These are phyloP conservation scores for Chloroclystis v-ata DNA, from an alignment of 2,888 invertebrate genomes.

Conservation along the genomic window DNA sequence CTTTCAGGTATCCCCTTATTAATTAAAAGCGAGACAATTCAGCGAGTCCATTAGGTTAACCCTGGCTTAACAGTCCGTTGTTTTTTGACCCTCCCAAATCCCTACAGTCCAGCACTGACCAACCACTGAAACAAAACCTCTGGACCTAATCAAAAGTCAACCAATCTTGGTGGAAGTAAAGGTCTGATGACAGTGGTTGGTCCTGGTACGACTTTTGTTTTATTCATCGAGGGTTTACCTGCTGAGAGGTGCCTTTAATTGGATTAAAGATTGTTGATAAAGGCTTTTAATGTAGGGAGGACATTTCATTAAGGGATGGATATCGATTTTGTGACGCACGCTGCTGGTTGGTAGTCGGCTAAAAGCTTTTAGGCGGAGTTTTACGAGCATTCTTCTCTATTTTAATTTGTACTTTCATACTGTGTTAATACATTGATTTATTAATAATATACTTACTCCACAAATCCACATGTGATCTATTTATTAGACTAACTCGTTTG, in stretches of 20 bases:
- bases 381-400: too few species aligned
- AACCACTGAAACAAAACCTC: slow-evolving; percentile 37
- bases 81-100: slow-evolving; percentile 64
- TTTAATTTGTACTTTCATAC: too few species aligned
- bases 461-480: too few species aligned
- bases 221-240: slow-evolving; percentile 62
- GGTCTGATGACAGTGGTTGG: slow-evolving; percentile 40
- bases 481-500: too few species aligned
- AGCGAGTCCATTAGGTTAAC: slow-evolving; percentile 67
- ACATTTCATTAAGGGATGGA: slow-evolving; percentile 60
- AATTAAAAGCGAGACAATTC: slow-evolving; percentile 61
- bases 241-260: slow-evolving; percentile 65
- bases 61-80: slow-evolving; percentile 55
- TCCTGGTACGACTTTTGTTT: slow-evolving; percentile 57
- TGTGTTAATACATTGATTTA: too few species aligned
- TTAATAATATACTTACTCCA: too few species aligned
- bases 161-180: slow-evolving; percentile 19
- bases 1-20: slow-evolving; percentile 56
- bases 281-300: slow-evolving; percentile 63
- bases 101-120: slow-evolving; percentile 57
- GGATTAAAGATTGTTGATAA: slow-evolving; percentile 73
- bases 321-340: slow-evolving; percentile 54
- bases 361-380: not conserved
- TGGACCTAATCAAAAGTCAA: slow-evolving; percentile 10
- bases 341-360: slow-evolving; percentile 30